Conservation (phyloP, 2,888 invertebrate genomes). For the Temnothorax rugatulus region DNA sequence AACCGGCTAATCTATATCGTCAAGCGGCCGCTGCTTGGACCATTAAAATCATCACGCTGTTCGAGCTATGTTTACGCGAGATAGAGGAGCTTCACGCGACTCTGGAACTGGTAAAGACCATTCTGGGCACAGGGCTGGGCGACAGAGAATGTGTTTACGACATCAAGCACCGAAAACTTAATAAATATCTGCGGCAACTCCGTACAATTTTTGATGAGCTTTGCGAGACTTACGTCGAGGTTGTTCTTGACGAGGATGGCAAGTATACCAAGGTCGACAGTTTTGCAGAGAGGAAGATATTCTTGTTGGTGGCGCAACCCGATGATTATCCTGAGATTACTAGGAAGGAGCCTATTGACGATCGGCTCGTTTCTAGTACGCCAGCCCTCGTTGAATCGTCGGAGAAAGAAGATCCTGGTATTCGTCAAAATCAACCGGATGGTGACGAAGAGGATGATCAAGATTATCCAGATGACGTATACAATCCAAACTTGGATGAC, state of each 20-base stretch:
- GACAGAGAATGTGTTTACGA: conserved; percentile 62
- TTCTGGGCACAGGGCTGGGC: conserved; percentile 65
- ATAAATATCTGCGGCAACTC: conserved; percentile 80
- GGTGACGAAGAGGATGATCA: conserved; percentile 70
- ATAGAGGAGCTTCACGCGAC: conserved; percentile 85
- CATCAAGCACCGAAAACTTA: conserved; percentile 68
- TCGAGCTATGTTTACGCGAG: conserved; percentile 93
- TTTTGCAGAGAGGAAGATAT: conserved; percentile 87
- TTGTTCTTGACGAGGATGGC: conserved; percentile 86
- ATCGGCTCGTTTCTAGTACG: conserved; percentile 30
- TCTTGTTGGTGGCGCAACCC: conserved; percentile 88
- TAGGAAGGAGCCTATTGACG: conserved; percentile 77
- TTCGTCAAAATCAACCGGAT: not conserved
- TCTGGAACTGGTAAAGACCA: conserved; percentile 79
- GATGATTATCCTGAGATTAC: conserved; percentile 87
- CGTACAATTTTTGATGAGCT: conserved; percentile 86
- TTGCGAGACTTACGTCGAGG: conserved; percentile 87
- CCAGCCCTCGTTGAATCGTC: conserved; percentile 15
- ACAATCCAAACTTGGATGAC: conserved; percentile 74
- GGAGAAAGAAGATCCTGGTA: not conserved
- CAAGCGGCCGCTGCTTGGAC: conserved; percentile 97
- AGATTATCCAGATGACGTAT: conserved; percentile 69
- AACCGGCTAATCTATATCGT: conserved; percentile 96
- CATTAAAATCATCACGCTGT: conserved; percentile 94
- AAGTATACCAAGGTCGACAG: conserved; percentile 83